A percentile compares a stretch with the other conserved stretches of the same genome.
These are phyloP conservation scores for Pachypanchax playfairii DNA, from an alignment of 2,113 vertebrate species.

Conservation along the genomic window DNA sequence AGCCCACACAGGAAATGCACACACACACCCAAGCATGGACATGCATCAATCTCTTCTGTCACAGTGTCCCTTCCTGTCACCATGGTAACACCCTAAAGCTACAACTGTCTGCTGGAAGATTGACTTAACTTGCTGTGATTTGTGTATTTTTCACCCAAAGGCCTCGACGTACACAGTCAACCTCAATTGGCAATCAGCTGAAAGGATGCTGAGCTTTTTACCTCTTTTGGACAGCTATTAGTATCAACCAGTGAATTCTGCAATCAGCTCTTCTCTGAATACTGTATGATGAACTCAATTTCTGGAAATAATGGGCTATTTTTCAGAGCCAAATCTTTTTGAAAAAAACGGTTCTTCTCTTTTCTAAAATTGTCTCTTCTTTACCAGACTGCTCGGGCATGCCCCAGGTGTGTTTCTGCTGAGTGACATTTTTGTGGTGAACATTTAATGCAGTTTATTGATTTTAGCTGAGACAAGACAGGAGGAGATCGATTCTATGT, in stretches of 20 bases:
- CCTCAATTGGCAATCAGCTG: slow-evolving; percentile 12
- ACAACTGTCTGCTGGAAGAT: slow-evolving; percentile 53
- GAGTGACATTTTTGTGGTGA: slow-evolving; percentile 44
- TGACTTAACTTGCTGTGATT: slow-evolving; percentile 44
- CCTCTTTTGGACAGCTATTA: slow-evolving; percentile 5
- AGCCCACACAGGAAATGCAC: slow-evolving; percentile 32
- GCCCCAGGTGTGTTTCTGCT: slow-evolving; percentile 36
- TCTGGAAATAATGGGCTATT: background rate
- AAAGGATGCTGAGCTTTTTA: slow-evolving; percentile 30
- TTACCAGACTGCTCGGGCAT: background rate
- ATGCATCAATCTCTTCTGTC: slow-evolving; percentile 62
- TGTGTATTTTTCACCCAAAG: slow-evolving; percentile 17
- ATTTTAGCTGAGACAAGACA: slow-evolving; percentile 38
- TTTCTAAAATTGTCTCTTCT: background rate
- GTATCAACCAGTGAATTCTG: slow-evolving; percentile 7
- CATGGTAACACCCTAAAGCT: slow-evolving; percentile 73
- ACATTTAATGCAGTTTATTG: slow-evolving; percentile 62
- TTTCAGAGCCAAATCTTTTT: background rate
- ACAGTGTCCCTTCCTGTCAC: slow-evolving; percentile 62
- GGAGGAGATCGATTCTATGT: slow-evolving; percentile 44
- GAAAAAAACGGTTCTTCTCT: slow-evolving; percentile 2
- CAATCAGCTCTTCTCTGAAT: slow-evolving; percentile 11
- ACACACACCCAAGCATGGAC: slow-evolving; percentile 6
- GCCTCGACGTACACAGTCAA: slow-evolving; percentile 1
- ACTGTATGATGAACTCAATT: slow-evolving; percentile 16